Evolutionary conservation across 2,888 invertebrate genomes (phyloP), one percentile per base, ranked within the genome.

Genomic region (Leucozona laternaria): DNA sequence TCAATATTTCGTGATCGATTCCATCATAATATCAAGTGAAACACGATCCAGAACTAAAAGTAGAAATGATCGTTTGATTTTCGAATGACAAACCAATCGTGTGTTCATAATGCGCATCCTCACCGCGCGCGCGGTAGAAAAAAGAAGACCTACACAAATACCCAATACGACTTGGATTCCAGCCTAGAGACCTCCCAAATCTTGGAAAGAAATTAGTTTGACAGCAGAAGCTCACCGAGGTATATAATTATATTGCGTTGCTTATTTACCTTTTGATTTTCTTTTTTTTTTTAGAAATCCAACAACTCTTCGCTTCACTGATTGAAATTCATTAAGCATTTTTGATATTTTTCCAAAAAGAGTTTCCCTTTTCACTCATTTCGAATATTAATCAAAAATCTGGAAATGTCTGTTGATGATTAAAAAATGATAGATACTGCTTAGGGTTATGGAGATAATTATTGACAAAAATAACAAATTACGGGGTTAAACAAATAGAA

Each of bases 1-100:
- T 70, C 79, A 34, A 68, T 2, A 71, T 72, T 72, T 66, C 68
- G 72, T 84, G 80, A 84, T 81, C 70, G 76, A 77, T 68, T 66
- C 72, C 22, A 43, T 28, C 22, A 43, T 28, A 4, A 28, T 28
- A 64, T 22, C 43, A 73, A 71, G 31, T 58, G 58, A 72, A 72
- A 34, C 31, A 45, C 72, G n/a, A 37, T 22, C 13, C 6, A 15
- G 15, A n/a, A 25, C 53, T 22, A 31, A 25, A 2, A 25, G n/a
- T n/a, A 50, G n/a, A 45, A 28, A 64, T 45, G 6, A 64, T 40
- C n/a, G 43, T 43, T 62, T 45, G 43, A 43, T 62, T 43, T 43
- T 53, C 28, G 11, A 48, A 53, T 71, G 71, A 76, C 80, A 58
- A 71, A 57, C 48, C 53, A 75, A 83, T 75, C 55, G 70, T 77